Evolutionary conservation across 2,888 invertebrate species (phyloP).

Genomic region (Germaria angustata): DNA sequence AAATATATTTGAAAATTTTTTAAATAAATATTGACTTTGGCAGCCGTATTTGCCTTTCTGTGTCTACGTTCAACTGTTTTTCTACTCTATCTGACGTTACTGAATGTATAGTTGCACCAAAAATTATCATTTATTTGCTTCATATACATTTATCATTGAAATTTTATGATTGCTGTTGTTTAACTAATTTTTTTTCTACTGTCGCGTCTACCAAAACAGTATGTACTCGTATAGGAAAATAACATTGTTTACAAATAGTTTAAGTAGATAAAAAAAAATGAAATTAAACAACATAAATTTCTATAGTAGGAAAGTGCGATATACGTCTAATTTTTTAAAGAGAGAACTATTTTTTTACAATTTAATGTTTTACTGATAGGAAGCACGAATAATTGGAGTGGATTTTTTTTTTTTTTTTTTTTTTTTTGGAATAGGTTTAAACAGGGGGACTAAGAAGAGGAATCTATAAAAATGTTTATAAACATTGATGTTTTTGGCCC

Average conservation of each 20-base stretch:
- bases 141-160: slow-evolving; percentile 32
- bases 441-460: background rate
- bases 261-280: slow-evolving; percentile 48
- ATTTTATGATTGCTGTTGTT: slow-evolving; percentile 65
- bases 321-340: background rate
- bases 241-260: too few relatives aligned
- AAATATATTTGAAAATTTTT: slow-evolving; percentile 46
- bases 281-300: slow-evolving; percentile 5
- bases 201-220: slow-evolving; percentile 50
- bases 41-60: slow-evolving; percentile 59
- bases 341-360: background rate
- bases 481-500: background rate
- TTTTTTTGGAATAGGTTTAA: background rate
- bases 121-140: slow-evolving; percentile 46
- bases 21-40: slow-evolving; percentile 65
- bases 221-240: slow-evolving; percentile 36
- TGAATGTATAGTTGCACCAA: slow-evolving; percentile 49
- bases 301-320: background rate
- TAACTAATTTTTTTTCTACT: slow-evolving; percentile 55
- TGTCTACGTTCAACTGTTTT: slow-evolving; percentile 17
- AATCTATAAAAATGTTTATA: background rate
- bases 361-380: background rate
- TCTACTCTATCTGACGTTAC: slow-evolving; percentile 7
- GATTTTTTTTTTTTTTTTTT: background rate
- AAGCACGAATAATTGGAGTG: background rate